Base-by-base conservation (phyloP, 2,797 vertebrate species). In the Threskiornis aethiopicus region DNA sequence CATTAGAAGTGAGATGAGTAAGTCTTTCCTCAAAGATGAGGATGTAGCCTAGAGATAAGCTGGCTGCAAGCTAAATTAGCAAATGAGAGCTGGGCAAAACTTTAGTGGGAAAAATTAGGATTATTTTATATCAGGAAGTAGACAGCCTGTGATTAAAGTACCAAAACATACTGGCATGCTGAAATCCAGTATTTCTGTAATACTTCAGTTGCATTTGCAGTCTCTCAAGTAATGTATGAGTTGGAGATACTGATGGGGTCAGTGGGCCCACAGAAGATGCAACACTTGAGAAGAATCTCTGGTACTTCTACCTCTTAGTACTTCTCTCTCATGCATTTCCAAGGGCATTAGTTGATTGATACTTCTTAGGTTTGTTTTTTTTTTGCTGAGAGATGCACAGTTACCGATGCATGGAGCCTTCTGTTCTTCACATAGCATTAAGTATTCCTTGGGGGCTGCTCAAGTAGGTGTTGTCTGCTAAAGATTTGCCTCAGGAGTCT, bases 401-500 rank as follows among this genome's bases (percentile, higher is more conserved):
- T 89, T 76, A 64, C 46, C 49, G 39, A 35, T 62, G 57, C 71
- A n/a, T 52, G 62, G 65, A 87, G 54, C 70, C 78, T 72, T 91
- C 84, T 96, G 91, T 82, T 95, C 78, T 84, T 90, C 75, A 67
- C 28, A 28, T 73, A 64, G 55, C 64, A 77, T 78, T 67, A 93
- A 77, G 55, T 75, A 49, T 84, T 96, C 90, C 49, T 49, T 82
- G 78, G 35, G 61, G 76, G 31, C 42, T 90, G 64, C 58, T 97
- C 70, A 84, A 2, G 61, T 82, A 82, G 85, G 46, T 89, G 47
- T 91, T 73, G 16, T 80, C 59, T 87, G 84, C 76, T 86, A 22
- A 79, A 94, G 81, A 86, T 87, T 96, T 95, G 95, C 89, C 89
- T 90, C 75, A 31, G 67, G 94, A 93, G 65, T 62, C 71, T 73